These are phyloP conservation scores for Phaenicophaeus curvirostris DNA, from an alignment of 2,797 vertebrate species.

Conservation along the genomic window DNA sequence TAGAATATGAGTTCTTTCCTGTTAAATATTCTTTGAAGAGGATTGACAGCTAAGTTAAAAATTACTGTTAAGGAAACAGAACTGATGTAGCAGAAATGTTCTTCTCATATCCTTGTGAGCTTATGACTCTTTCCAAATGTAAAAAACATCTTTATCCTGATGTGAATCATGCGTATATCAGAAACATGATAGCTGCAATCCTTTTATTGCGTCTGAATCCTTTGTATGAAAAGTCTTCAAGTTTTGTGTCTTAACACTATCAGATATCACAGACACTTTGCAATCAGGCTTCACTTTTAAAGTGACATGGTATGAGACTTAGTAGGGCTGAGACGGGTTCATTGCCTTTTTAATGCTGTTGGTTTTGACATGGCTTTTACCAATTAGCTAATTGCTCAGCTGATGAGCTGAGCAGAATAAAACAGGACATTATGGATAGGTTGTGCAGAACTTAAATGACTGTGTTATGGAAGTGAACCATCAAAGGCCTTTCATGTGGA, in stretches of 20 bases:
- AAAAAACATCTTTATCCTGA: neutral
- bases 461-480: neutral
- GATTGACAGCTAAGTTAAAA: neutral
- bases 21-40: neutral
- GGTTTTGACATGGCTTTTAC: neutral
- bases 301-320: neutral
- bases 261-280: neutral
- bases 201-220: neutral
- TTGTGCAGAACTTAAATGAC: neutral
- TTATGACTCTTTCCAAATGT: neutral
- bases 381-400: neutral
- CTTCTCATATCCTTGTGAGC: neutral
- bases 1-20: neutral
- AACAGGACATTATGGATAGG: neutral
- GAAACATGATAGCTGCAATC: neutral
- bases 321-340: neutral
- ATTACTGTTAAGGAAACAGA: neutral
- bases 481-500: neutral
- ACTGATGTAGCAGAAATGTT: fast-evolving
- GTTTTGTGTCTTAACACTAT: neutral
- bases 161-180: neutral
- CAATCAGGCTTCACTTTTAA: neutral
- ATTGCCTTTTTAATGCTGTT: neutral
- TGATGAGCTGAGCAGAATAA: neutral
- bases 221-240: neutral